phyloP scores from a whole-genome alignment of 2,888 invertebrate species.

The Resseliella maxima region DNA sequence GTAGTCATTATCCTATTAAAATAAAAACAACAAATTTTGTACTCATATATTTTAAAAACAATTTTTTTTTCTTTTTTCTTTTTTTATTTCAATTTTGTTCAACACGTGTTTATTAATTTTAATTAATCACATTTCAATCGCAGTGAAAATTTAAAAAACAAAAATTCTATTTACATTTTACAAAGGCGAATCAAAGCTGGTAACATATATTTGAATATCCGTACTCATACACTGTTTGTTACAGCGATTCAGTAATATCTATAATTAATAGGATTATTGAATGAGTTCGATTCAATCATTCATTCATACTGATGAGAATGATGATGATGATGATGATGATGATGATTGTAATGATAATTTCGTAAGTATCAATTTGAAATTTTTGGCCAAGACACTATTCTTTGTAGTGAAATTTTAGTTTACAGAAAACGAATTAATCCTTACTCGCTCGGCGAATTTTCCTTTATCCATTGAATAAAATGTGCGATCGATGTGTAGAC shows the following conservation, averaged over 20 bases:
- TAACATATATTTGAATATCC: slow-evolving; percentile 5
- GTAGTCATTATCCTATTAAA: not conserved
- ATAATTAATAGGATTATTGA: not conserved
- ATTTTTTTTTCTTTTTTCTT: not conserved
- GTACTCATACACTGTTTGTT: not conserved
- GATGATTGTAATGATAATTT: not conserved
- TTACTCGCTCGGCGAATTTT: slow-evolving; percentile 72
- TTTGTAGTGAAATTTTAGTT: not conserved
- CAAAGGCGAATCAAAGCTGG: not conserved
- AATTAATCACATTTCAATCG: slow-evolving; percentile 7
- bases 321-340: not conserved
- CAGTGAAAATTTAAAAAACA: not conserved
- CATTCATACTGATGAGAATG: not conserved
- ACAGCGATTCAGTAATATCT: not conserved
- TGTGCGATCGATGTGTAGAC: slow-evolving; percentile 82
- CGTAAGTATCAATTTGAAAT: not conserved
- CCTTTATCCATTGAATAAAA: slow-evolving; percentile 80
- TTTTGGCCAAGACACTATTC: not conserved
- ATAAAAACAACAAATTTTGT: not conserved
- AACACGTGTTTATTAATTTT: not conserved
- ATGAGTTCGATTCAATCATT: not conserved
- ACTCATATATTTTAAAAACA: not conserved
- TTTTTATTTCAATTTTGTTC: not conserved
- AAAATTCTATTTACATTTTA: not conserved
- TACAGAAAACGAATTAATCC: not conserved